Evolutionary conservation across 2,888 invertebrate species (phyloP), one percentile per base, ranked within the genome.

Genomic region (Cheilosia grossa): DNA sequence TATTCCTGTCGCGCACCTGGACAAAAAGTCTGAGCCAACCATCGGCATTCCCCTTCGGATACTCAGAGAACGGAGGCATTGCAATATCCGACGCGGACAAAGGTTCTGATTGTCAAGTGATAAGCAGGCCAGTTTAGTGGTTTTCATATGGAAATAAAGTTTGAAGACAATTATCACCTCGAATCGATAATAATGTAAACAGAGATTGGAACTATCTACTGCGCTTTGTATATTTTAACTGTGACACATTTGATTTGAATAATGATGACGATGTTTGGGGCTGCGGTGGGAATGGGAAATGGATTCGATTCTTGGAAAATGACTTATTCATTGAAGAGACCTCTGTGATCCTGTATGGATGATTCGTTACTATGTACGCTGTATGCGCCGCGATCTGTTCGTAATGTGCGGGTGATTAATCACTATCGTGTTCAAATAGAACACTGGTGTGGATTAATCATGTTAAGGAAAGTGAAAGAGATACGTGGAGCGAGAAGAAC

Each of bases 31-130:
- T 79, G 70, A 58, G 64, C 69, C 30, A 69, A 61, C 54, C 37
- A 73, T 49, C 74, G 79, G 70, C 64, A 83, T 69, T 79, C 74
- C 74, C 73, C 78, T 63, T 59, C 10, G 9, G 4, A 13, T 10
- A 37, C 37, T 3, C 17, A 47, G 2, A 47, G n/a, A 47, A 21
- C 4, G n/a, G 2, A 58, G 27, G 21, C 33, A 70, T 21, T 74
- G 78, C 72, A 73, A 54, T 30, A 30, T 82, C 17, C 49, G 67
- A 44, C 44, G 61, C 51, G 69, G 70, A 83, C 79, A 83, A 83
- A 79, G 79, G 79, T 79, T 83, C 59, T 74, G 83, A 83, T 83
- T 83, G 83, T 83, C 74, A 75, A 75, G 58, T 79, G 83, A 83
- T 83, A 83, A 83, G 70, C 21, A 27, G 15, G 54, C 47, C 59